Base-by-base conservation (phyloP, 2,113 vertebrate species). In the Cathartes aura region DNA sequence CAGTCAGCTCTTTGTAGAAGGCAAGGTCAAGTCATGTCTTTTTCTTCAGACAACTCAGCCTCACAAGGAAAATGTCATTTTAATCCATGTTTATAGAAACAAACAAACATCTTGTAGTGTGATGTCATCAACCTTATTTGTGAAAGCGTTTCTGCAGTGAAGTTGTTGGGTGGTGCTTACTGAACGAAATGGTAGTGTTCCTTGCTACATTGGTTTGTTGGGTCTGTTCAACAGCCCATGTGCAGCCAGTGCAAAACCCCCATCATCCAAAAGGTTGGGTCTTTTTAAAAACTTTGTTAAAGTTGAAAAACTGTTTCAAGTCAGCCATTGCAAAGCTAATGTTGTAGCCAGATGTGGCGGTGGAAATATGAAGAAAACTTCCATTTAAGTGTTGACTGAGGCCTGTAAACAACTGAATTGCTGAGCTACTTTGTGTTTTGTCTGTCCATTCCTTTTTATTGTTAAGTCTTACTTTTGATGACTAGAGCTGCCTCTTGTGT, bases 401-500 rank as follows among this genome's bases (percentile, higher is more conserved):
- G 36, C 56, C 48, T 91, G 78, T 95, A 85, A 96, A 97, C 89
- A 95, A 32, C 47, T 47, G 76, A 85, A 79, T 91, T 93, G 59
- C 93, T 81, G 80, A 94, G 55, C 68, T 87, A 23, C 81, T 93
- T 96, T 8, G 52, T 79, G 73, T 95, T 93, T 91, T 93, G 89
- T 93, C 94, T 91, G 60, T 71, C 78, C 32, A 22, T 74, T 91
- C 32, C 11, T 70, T 90, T 86, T 81, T 76, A 62, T 87, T 93
- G 62, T 88, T 55, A 75, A 94, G 78, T 87, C 79, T 87, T 94
- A 60, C 84, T 87, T 87, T 93, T 92, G 93, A 89, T 95, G 92
- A 72, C 73, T 95, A 29, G 78, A 68, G 53, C 62, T 93, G 93
- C 62, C 78, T 85, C 82, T 59, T 95, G 75, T 90, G 64, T 84